Percentiles rank a stretch among this genome's conserved stretches.
Conservation (phyloP, 2,797 vertebrate genomes). For the Sebastes hopkinsi region DNA sequence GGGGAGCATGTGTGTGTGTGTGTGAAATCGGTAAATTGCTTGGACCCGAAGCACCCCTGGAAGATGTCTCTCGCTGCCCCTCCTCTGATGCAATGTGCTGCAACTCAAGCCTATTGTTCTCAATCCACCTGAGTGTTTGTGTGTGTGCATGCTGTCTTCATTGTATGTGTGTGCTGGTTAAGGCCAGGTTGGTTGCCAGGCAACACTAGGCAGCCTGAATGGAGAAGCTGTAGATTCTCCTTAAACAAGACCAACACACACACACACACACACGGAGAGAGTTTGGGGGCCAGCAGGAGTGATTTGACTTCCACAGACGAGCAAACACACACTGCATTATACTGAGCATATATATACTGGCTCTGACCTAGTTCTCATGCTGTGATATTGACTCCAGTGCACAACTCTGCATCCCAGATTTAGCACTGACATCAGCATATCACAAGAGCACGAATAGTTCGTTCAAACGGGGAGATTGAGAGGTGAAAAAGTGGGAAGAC, state of each 20-base stretch:
- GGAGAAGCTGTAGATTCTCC: slow-evolving; percentile 56
- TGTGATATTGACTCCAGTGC: slow-evolving; percentile 51
- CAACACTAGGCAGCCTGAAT: slow-evolving; percentile 71
- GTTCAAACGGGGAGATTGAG: slow-evolving; percentile 23
- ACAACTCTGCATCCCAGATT: slow-evolving; percentile 46
- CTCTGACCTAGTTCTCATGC: slow-evolving; percentile 75
- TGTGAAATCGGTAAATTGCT: slow-evolving; percentile 47
- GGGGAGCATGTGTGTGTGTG: neutral
- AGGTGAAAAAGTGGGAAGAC: slow-evolving; percentile 52
- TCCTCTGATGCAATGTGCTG: slow-evolving; percentile 75
- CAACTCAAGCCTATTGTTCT: slow-evolving; percentile 67
- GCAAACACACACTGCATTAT: slow-evolving; percentile 44
- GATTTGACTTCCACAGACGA: slow-evolving; percentile 30
- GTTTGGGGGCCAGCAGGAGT: slow-evolving; percentile 36
- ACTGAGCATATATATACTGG: slow-evolving; percentile 42
- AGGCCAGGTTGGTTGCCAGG: slow-evolving; percentile 78
- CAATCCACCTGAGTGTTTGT: slow-evolving; percentile 66
- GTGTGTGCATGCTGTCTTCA: slow-evolving; percentile 16
- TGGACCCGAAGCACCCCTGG: slow-evolving; percentile 25
- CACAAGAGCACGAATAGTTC: slow-evolving; percentile 7
- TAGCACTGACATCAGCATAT: slow-evolving; percentile 47
- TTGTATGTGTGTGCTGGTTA: slow-evolving; percentile 55
- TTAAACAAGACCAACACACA: slow-evolving; percentile 62
- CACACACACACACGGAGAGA: slow-evolving; percentile 16
- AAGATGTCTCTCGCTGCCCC: slow-evolving; percentile 45